Conservation (phyloP, 2,888 invertebrate species). For the Rhaphigaster nebulosa region DNA sequence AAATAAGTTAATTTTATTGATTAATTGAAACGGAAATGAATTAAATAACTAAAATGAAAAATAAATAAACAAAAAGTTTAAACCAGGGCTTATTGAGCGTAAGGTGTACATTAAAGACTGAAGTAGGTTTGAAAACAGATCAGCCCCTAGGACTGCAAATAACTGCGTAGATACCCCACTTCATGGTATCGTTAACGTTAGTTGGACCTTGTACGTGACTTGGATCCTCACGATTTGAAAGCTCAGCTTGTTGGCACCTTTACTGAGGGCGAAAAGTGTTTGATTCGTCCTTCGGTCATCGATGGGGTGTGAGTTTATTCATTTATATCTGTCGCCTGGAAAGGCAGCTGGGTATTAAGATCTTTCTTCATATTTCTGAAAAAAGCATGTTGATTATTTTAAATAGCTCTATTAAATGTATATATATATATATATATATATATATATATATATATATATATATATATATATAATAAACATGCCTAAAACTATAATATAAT, state of each 20-base stretch:
- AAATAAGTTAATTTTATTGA: too few relatives aligned
- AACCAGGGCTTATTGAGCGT: neutral
- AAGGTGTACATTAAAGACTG: neutral
- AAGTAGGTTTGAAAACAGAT: neutral
- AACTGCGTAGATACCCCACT: neutral
- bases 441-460: too few relatives aligned
- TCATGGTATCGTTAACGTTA: conserved; percentile 6
- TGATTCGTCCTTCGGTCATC: neutral
- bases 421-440: too few relatives aligned
- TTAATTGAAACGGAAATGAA: too few relatives aligned
- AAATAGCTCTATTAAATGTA: too few relatives aligned
- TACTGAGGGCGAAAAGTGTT: neutral
- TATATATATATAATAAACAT: too few relatives aligned
- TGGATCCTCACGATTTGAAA: conserved; percentile 6
- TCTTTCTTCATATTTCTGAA: too few relatives aligned
- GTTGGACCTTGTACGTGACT: conserved; percentile 5
- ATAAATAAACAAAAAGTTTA: neutral
- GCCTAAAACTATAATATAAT: too few relatives aligned
- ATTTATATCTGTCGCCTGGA: neutral
- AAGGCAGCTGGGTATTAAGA: neutral
- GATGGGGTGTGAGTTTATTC: neutral
- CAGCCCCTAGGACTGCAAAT: neutral
- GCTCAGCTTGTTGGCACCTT: conserved; percentile 28
- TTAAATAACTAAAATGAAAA: neutral
- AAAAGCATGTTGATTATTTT: too few relatives aligned